Evolutionary conservation across 2,797 vertebrate species (phyloP).

Genomic region (Pipistrellus pipistrellus): DNA sequence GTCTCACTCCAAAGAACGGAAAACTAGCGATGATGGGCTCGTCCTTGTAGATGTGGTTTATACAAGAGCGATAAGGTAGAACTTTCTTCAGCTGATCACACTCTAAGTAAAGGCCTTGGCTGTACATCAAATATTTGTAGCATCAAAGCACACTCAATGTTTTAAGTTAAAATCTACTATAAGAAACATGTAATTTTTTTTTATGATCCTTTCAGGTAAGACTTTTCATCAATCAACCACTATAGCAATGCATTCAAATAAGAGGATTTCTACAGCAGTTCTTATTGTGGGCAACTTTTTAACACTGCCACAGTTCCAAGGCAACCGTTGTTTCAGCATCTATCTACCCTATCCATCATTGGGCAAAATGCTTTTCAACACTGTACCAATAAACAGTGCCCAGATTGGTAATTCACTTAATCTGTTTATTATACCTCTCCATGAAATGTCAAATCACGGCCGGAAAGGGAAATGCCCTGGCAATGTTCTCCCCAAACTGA

Average conservation of each 20-base stretch:
- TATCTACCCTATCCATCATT: background rate
- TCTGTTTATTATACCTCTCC: background rate
- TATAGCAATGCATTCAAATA: background rate
- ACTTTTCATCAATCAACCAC: constrained; percentile 12
- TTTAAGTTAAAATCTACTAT: constrained; percentile 34
- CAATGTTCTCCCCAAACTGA: background rate
- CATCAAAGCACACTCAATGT: background rate
- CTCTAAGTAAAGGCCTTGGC: background rate
- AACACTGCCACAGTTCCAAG: background rate
- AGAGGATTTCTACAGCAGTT: background rate
- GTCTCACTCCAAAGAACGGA: constrained; percentile 15
- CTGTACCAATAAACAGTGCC: background rate
- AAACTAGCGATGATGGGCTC: background rate
- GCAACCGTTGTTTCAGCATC: background rate
- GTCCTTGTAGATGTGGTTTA: background rate
- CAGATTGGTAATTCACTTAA: background rate
- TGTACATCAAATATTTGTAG: background rate
- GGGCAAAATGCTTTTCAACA: background rate
- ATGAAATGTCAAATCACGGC: background rate
- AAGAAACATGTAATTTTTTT: background rate
- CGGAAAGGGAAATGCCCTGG: background rate
- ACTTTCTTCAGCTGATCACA: background rate
- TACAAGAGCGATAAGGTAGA: background rate
- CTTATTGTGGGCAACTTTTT: background rate
- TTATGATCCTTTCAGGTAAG: constrained; percentile 19